Evolutionary conservation across 2,797 vertebrate species (phyloP).

Genomic region (Euthynnus affinis): DNA sequence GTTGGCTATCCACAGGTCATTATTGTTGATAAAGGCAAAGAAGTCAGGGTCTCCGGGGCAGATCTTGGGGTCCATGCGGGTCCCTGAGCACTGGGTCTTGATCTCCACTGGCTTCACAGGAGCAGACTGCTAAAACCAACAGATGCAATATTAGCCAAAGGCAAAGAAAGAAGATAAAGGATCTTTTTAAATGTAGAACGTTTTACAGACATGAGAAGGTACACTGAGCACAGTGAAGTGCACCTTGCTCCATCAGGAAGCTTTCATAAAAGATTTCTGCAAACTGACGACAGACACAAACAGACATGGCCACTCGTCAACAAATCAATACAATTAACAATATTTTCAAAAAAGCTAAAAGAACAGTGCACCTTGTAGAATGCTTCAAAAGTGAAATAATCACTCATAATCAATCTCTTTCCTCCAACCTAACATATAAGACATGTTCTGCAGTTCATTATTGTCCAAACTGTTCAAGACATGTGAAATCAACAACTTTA

Average conservation of each 20-base stretch:
- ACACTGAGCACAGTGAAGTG: neutral
- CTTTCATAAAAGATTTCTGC: neutral
- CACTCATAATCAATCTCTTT: too few relatives aligned
- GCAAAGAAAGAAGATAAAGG: neutral
- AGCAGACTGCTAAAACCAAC: slow-evolving; percentile 84
- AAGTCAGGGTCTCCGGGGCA: slow-evolving; percentile 93
- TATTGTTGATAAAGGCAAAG: slow-evolving; percentile 97
- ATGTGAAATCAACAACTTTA: too few relatives aligned
- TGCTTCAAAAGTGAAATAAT: too few relatives aligned
- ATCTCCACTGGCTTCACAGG: slow-evolving; percentile 97
- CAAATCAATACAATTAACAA: too few relatives aligned
- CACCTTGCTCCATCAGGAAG: neutral
- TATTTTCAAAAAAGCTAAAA: too few relatives aligned
- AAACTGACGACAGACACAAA: too few relatives aligned
- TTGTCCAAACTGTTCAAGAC: too few relatives aligned
- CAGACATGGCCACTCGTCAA: too few relatives aligned
- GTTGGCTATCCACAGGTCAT: slow-evolving; percentile 95
- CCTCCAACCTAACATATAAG: too few relatives aligned
- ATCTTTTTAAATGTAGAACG: too few relatives aligned
- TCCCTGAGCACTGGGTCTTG: slow-evolving; percentile 95
- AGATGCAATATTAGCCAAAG: slow-evolving; percentile 53
- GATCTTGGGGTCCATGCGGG: slow-evolving; percentile 98
- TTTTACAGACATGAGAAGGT: neutral
- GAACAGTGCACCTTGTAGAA: too few relatives aligned
- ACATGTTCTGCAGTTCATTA: too few relatives aligned